Evolutionary conservation across 2,888 invertebrate species (phyloP).

Genomic region (Netelia virgata): DNA sequence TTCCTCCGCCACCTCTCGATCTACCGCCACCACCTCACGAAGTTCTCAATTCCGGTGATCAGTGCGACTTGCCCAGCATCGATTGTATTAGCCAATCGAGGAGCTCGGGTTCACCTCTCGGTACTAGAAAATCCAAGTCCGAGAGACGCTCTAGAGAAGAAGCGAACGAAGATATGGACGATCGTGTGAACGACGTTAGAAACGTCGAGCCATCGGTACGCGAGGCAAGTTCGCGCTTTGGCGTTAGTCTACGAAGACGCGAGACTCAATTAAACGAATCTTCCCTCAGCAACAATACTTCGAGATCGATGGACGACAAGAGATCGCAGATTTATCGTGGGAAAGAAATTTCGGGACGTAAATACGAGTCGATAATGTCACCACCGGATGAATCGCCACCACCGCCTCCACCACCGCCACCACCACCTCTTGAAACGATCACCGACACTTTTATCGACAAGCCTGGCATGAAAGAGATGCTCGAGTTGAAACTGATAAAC

Average conservation of each 20-base stretch:
- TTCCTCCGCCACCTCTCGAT: constrained; percentile 94
- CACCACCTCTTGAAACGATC: constrained; percentile 82
- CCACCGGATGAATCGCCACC: constrained; percentile 84
- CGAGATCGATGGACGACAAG: constrained; percentile 85
- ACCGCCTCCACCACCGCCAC: constrained; percentile 83
- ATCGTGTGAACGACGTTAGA: constrained; percentile 86
- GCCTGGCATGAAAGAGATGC: constrained; percentile 92
- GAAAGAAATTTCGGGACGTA: constrained; percentile 82
- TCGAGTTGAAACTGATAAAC: constrained; percentile 92
- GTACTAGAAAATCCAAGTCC: constrained; percentile 77
- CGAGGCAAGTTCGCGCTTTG: constrained; percentile 90
- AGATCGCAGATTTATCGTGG: constrained; percentile 79
- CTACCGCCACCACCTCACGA: constrained; percentile 89
- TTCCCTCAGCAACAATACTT: constrained; percentile 86
- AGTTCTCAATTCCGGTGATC: constrained; percentile 73
- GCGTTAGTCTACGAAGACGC: constrained; percentile 89
- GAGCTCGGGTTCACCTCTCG: constrained; percentile 76
- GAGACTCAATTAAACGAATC: constrained; percentile 86
- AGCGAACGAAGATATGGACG: constrained; percentile 80
- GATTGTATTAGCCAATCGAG: constrained; percentile 68
- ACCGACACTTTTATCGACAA: constrained; percentile 83
- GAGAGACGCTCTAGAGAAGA: constrained; percentile 72
- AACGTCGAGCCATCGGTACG: constrained; percentile 90
- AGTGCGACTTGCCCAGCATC: constrained; percentile 73
- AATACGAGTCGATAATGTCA: constrained; percentile 85